Evolutionary conservation across 2,113 vertebrate genomes (phyloP).

Genomic region (Dromaius novaehollandiae): DNA sequence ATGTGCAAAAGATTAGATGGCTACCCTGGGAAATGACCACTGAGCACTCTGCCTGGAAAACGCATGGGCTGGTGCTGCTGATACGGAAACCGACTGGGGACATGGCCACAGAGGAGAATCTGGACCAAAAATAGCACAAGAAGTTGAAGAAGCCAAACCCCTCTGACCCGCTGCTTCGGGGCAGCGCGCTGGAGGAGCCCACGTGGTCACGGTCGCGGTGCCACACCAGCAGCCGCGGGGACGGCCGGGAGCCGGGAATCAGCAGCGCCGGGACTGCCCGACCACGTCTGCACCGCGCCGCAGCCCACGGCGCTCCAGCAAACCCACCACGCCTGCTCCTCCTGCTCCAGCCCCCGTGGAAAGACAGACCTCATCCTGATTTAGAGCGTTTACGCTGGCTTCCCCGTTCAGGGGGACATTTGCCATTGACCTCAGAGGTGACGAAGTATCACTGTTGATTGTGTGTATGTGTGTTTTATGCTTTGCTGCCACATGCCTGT

Average conservation of each 20-base stretch:
- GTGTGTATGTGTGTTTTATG: background rate
- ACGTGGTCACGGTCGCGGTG: background rate
- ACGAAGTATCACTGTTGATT: background rate
- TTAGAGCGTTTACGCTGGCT: background rate
- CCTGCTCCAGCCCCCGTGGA: background rate
- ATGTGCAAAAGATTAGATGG: constrained; percentile 47
- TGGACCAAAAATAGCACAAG: background rate
- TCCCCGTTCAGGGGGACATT: background rate
- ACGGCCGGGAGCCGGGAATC: background rate
- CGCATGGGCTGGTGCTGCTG: background rate
- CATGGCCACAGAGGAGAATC: background rate
- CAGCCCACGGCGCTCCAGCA: background rate
- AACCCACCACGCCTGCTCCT: background rate
- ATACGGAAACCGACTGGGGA: background rate
- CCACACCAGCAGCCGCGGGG: background rate
- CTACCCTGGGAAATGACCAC: constrained; percentile 13
- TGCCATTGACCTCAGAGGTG: background rate
- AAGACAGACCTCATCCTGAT: background rate
- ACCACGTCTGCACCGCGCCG: background rate
- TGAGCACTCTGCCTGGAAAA: constrained; percentile 6
- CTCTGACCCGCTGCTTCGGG: background rate
- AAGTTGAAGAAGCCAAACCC: background rate
- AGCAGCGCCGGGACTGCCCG: background rate
- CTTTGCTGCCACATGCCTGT: constrained; percentile 5
- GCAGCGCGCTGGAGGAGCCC: background rate